Evolutionary conservation across 2,888 invertebrate species (phyloP), one percentile per base, ranked within the genome.

Genomic region (Geotrupes spiniger): DNA sequence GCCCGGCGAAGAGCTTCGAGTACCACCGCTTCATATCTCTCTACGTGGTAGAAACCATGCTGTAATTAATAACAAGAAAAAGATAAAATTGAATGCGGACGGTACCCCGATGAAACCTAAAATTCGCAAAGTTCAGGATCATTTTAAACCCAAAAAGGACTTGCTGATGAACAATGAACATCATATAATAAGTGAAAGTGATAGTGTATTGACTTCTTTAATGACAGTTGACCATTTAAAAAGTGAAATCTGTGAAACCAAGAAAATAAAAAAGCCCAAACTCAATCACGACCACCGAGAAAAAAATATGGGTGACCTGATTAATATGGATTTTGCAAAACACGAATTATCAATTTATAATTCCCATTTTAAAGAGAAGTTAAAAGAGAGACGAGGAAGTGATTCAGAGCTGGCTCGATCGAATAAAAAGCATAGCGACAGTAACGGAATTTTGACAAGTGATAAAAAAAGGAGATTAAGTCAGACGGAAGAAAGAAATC

Each of bases 1-100:
- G 55, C 61, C 59, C 9, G 53, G 57, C 1, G 89, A 88, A 52
- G 90, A 90, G 62, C 83, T 87, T 4, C 78, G 91, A 45, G 93
- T 93, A 37, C 92, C 93, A 5, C 93, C 92, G 1, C 75, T 92
- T 51, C 92, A 92, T 69, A 92, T 93, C 62, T 91, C 91, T 47
- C 74, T 93, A 31, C 78, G 92, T 50, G 90, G 90, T 1, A 80
- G 90, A 47, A 91, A 90, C 69, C 89, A 89, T 0, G 89, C 89
- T 29, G 89, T 92, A 38, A 90, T 90, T 59, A 88, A 85, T 64
- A 84, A 85, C 66, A 85, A 86, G 40, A 86, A 87, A 60, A 75
- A 76, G 49, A 75, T 76, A 38, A 76, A 78, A 56, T 40, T 64
- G 11, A 64, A 66, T 52, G 56, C 66, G 4, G 65, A 65, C 43